Evolutionary conservation across 2,113 vertebrate genomes (phyloP), one percentile per base, ranked within the genome.

Genomic region (Lethenteron reissneri): DNA sequence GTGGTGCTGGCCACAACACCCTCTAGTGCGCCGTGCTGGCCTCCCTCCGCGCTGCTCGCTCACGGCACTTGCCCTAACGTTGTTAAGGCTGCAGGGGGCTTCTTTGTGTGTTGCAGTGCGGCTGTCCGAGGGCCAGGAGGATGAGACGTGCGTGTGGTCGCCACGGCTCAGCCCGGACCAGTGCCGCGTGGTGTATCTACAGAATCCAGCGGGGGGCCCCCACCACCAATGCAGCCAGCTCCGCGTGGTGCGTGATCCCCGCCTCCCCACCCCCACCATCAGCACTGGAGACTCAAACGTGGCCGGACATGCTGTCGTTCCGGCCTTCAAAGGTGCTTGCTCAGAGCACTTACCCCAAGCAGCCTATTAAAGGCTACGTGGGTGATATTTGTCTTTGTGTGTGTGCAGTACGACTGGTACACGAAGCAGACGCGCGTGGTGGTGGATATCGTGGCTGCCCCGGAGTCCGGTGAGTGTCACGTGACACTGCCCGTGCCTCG

Each of bases 161-260:
- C 83, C 84, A 62, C 74, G 82, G 12, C 75, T 84, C 64, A 83
- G 83, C 78, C 84, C 83, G 59, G 82, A 85, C 12, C 76, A 77
- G 11, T 76, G 77, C 68, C 78, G 75, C 57, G 70, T 85, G 56
- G 72, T 83, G 58, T 84, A 82, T 77, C 76, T 84, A 71, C 80
- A 83, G 80, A 82, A 82, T 3, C 69, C 19, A 11, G 80, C 82
- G 75, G 84, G 84, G 56, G 84, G 84, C 14, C 83, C 84, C 56
- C 84, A 85, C 76, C 77, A 72, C 73, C 83, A 84, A 76, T 84
- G 83, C 73, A 79, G 80, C 41, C 79, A 79, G 70, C 77, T 84
- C 71, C 81, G 81, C 75, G 75, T 81, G 81, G 83, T 84, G 72
- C 68, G 56, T 68, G 56, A 41, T 41, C 41, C 41, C 41, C 41